Base-by-base conservation (phyloP, 2,113 vertebrate species). In the Coregonus clupeaformis region DNA sequence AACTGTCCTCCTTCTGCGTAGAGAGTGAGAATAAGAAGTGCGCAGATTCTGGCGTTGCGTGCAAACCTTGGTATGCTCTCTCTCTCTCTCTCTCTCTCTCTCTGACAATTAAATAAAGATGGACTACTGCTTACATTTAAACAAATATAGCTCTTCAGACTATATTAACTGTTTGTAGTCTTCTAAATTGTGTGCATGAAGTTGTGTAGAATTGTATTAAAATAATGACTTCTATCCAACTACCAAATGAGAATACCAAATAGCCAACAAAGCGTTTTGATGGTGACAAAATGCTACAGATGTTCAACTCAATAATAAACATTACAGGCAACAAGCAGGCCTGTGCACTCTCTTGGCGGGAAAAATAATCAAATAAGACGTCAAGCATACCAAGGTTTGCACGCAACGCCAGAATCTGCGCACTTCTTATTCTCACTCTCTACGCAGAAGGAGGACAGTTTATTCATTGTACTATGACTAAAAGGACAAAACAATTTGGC, bases 291-390 rank as follows among this genome's bases (percentile, higher is more conserved):
- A 62, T 79, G 78, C 20, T 20, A 55, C 18, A 55, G 52, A 14
- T n/a, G n/a, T n/a, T n/a, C 55, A 62, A 73, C 60, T 22, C 73
- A 76, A 85, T 78, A 80, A 80, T 82, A 82, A 78, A 82, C 78
- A 85, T 29, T 71, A 80, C 80, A 78, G 78, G 76, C 73, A 76
- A 68, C 75, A 62, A 71, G 60, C 63, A 78, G 70, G 77, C 77
- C 73, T 82, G 80, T 82, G 80, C 70, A 76, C 76, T 78, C 67
- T 85, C 84, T 71, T 59, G 59, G 71, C 68, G 73, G 66, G 72
- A 65, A 77, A 80, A 76, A 71, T 78, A 78, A 85, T 82, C 78
- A 85, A 62, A 73, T 76, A 42, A 69, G 76, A 72, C 76, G 66
- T n/a, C 52, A 29, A 68, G 76, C 76, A 80, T 80, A 80, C 70